Conservation (phyloP, 2,888 invertebrate genomes). For the Caenorhabditis imperialis region DNA sequence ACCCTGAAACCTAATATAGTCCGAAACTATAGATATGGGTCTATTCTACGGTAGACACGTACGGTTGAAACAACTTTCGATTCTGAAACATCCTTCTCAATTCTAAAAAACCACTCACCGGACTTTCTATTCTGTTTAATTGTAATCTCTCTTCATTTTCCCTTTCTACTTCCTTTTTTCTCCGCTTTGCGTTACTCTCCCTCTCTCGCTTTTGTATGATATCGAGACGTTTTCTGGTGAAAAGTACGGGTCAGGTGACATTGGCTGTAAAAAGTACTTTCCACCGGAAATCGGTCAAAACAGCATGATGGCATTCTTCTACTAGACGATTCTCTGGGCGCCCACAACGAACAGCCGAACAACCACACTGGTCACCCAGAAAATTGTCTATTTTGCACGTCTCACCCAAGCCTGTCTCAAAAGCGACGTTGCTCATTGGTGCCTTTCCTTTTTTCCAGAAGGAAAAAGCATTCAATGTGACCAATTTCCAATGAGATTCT, state of each 20-base stretch:
- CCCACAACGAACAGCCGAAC: neutral
- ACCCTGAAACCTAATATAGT: conserved; percentile 36
- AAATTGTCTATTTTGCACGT: conserved; percentile 52
- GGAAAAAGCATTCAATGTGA: neutral
- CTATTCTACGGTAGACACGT: conserved; percentile 60
- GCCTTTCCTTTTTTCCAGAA: neutral
- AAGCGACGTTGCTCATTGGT: neutral
- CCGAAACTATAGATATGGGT: conserved; percentile 57
- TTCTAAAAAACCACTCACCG: no score
- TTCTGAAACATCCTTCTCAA: conserved; percentile 26
- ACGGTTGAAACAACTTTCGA: conserved; percentile 45
- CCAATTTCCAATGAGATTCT: conserved; percentile 37
- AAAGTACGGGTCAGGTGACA: conserved; percentile 4
- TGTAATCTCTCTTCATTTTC: conserved; percentile 33
- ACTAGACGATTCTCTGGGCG: conserved; percentile 13
- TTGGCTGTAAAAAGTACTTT: neutral
- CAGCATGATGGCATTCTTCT: conserved; percentile 34
- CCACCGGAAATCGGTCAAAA: conserved; percentile 6
- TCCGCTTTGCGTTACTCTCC: conserved; percentile 3
- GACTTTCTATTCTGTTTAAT: conserved; percentile 44
- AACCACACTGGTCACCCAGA: neutral
- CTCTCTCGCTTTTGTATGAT: conserved; percentile 13
- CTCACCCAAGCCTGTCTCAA: conserved; percentile 55
- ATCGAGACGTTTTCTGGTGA: neutral
- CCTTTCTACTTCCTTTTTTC: neutral